Base-by-base conservation (phyloP, 2,888 invertebrate species). In the Agonopterix alstromeriana region DNA sequence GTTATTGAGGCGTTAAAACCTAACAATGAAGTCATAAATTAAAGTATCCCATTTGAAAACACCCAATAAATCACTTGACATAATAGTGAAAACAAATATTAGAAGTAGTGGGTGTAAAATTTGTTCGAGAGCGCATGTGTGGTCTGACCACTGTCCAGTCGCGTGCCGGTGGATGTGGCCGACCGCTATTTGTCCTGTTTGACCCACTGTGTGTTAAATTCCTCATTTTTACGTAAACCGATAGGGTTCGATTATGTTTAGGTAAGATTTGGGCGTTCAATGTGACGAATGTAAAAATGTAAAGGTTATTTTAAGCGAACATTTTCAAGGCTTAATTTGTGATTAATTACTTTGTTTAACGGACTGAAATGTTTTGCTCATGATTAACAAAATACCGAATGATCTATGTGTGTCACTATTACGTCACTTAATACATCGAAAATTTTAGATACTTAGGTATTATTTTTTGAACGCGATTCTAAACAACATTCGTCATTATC, bases 61-160 rank as follows among this genome's bases (percentile, higher is more conserved):
- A 42, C 17, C 51, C 53, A 54, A 68, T 67, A 69, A 69, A 67
- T 70, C 63, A 65, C 53, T 56, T 54, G 54, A 54, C 53, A 53
- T 54, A 27, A 27, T 27, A 27, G 63, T 59, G 61, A 65, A 58
- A 61, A 60, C 55, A 47, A 50, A 48, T 45, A 43, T 48, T 38
- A 12, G 36, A 36, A 14, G 36, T 36, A 54, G 77, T 78, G 80
- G 78, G 79, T 73, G 82, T 77, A 65, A 70, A 69, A 58, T 69
- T 66, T 69, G 68, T 73, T 55, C 55, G 56, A 73, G 55, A 46
- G 85, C 85, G 86, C 86, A 84, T 85, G 85, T 81, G 78, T 77
- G 55, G 51, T 44, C 60, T 87, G 85, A 87, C 87, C 86, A 84
- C 58, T 85, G 87, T 83, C 87, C 87, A 82, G 63, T 85, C 60